Conservation (phyloP, 2,113 vertebrate species). For the Zapus hudsonius region DNA sequence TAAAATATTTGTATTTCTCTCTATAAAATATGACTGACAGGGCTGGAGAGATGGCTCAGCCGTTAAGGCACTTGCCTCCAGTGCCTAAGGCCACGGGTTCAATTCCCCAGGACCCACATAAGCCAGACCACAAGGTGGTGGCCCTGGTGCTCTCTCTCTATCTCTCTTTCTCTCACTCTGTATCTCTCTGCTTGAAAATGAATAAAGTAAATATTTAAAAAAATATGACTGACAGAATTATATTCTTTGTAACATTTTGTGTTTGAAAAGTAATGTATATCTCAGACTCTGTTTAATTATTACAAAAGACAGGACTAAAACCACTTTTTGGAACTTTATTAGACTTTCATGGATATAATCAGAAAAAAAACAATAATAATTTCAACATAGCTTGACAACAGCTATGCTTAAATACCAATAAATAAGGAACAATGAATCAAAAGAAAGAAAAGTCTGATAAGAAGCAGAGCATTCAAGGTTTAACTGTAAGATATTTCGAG, state of each 20-base stretch:
- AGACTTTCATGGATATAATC: not conserved
- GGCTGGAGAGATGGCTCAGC: too few relatives aligned
- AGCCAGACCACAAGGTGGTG: too few relatives aligned
- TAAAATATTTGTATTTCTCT: too few relatives aligned
- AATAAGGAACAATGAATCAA: not conserved
- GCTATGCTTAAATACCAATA: not conserved
- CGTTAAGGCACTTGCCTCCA: too few relatives aligned
- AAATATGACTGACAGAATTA: too few relatives aligned
- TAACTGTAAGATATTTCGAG: constrained; percentile 22
- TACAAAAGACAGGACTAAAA: not conserved
- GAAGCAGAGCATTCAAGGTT: not conserved
- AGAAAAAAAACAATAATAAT: not conserved
- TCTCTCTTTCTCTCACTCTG: too few relatives aligned
- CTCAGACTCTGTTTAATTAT: not conserved
- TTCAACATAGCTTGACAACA: not conserved
- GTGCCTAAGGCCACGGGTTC: too few relatives aligned
- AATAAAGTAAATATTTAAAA: too few relatives aligned
- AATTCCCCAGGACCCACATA: too few relatives aligned
- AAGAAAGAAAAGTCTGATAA: not conserved
- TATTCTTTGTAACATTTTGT: not conserved
- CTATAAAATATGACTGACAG: too few relatives aligned
- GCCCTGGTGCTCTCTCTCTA: too few relatives aligned
- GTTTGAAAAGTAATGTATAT: not conserved
- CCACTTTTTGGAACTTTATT: not conserved
- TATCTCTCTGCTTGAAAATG: too few relatives aligned